These are phyloP conservation scores for Syngnathus floridae DNA, from an alignment of 2,113 vertebrate species.

Conservation along the genomic window DNA sequence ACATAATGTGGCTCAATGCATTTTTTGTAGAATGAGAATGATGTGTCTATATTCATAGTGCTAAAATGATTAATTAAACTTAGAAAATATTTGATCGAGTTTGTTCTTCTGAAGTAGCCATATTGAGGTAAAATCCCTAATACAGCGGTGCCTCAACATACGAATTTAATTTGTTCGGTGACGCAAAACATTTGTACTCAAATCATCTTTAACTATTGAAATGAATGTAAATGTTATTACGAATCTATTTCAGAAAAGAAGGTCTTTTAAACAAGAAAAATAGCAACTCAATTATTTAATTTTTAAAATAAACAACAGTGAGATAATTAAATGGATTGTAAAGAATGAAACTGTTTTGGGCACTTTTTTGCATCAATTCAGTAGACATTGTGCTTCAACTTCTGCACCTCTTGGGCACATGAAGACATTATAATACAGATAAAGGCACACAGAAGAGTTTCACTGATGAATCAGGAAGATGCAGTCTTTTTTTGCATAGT, in stretches of 20 bases:
- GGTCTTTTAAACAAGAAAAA: background rate
- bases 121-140: constrained; percentile 38
- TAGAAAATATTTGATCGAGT: constrained; percentile 34
- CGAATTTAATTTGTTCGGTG: background rate
- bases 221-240: too few species aligned
- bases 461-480: background rate
- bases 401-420: background rate
- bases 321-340: background rate
- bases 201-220: too few species aligned
- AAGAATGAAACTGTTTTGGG: background rate
- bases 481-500: background rate
- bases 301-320: background rate
- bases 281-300: background rate
- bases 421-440: background rate
- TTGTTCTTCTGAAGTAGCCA: constrained; percentile 29
- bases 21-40: constrained; percentile 8
- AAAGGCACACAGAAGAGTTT: background rate
- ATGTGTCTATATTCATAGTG: constrained; percentile 45
- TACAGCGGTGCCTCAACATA: background rate
- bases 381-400: background rate
- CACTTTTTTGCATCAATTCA: background rate
- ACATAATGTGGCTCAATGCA: constrained; percentile 23
- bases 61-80: constrained; percentile 26
- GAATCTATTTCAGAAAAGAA: background rate
- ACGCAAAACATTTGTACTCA: background rate